Evolutionary conservation across 2,888 invertebrate genomes (phyloP).

Genomic region (Plebejus melissa): DNA sequence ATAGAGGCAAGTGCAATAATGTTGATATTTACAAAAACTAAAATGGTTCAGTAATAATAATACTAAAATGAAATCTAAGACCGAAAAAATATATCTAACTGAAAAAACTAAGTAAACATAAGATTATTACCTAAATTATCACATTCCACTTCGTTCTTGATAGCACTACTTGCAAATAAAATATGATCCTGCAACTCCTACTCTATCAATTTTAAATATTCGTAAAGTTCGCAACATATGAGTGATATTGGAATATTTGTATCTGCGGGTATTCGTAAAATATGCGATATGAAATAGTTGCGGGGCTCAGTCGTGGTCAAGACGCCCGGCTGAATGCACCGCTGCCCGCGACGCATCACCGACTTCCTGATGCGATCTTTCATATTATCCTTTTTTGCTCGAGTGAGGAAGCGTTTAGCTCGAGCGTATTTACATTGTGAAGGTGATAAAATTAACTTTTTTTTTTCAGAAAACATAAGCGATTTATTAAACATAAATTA

Average conservation of each 20-base stretch:
- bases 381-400: conserved; percentile 2
- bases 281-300: conserved; percentile 18
- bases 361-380: conserved; percentile 7
- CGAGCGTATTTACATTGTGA: background rate
- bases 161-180: background rate
- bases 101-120: too few relatives aligned
- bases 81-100: too few relatives aligned
- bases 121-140: too few relatives aligned
- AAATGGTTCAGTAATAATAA: too few relatives aligned
- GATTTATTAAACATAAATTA: too few relatives aligned
- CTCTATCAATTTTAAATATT: background rate
- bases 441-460: background rate
- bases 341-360: conserved; percentile 21
- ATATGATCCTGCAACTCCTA: background rate
- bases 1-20: background rate
- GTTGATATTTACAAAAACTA: background rate
- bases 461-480: too few relatives aligned
- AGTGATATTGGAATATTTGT: conserved; percentile 21
- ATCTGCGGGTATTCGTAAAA: conserved; percentile 17
- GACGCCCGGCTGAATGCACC: conserved; percentile 21
- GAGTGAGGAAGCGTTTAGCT: background rate
- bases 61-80: too few relatives aligned
- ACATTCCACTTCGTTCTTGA: background rate
- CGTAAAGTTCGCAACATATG: conserved; percentile 1
- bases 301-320: conserved; percentile 17